These are phyloP conservation scores for Tetranychus truncatus DNA, from an alignment of 2,888 invertebrate species.

Conservation along the genomic window DNA sequence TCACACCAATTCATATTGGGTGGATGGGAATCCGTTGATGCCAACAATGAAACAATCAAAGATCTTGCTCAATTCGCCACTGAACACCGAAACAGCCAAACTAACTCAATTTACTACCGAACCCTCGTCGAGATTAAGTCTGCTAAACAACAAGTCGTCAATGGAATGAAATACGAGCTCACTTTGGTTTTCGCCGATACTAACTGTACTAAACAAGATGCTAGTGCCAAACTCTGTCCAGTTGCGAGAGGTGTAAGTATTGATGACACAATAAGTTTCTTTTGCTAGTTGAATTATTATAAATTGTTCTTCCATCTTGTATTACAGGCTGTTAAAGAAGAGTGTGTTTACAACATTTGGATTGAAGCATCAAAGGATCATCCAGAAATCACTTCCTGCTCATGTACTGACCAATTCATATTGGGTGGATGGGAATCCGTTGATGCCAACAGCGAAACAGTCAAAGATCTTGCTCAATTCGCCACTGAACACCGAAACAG, in stretches of 20 bases:
- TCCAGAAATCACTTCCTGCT: background rate
- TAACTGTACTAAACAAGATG: background rate
- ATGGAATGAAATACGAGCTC: background rate
- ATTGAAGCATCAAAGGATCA: fast-evolving
- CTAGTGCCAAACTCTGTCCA: background rate
- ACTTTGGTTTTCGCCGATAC: background rate
- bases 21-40: background rate
- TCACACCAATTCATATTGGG: background rate
- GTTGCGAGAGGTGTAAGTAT: background rate
- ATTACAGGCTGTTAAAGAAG: background rate
- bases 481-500: too few relatives aligned
- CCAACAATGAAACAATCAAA: background rate
- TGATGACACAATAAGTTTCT: too few relatives aligned
- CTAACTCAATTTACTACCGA: background rate
- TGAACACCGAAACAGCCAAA: background rate
- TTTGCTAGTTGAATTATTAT: too few relatives aligned
- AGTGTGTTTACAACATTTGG: background rate
- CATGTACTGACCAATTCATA: background rate
- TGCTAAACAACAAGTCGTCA: background rate
- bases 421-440: too few relatives aligned
- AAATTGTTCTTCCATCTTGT: too few relatives aligned
- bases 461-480: too few relatives aligned
- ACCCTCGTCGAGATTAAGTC: background rate
- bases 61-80: background rate
- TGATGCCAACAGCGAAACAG: too few relatives aligned